phyloP scores from a whole-genome alignment of 2,113 vertebrate species.

The Neogale vison region DNA sequence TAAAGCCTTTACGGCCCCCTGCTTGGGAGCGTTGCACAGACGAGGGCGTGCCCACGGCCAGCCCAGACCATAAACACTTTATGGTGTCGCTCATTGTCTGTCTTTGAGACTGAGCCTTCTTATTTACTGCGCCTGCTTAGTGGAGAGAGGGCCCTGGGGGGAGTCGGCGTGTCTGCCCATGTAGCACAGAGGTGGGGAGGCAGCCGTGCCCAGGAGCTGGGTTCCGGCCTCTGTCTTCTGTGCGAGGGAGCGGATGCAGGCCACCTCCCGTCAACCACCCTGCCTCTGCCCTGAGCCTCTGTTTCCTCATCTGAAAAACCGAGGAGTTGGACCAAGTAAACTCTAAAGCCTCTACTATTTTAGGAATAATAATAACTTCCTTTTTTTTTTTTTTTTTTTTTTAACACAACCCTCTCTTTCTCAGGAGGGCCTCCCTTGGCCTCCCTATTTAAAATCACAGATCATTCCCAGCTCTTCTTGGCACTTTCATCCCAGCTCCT shows the following conservation, averaged over 20 bases:
- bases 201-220: not conserved
- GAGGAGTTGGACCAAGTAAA: not conserved
- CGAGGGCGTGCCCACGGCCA: not conserved
- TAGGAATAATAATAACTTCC: not conserved
- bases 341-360: not conserved
- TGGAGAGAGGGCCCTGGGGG: not conserved
- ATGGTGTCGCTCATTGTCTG: not conserved
- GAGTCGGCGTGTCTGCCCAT: not conserved
- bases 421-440: not conserved
- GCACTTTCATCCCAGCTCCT: not conserved
- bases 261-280: not conserved
- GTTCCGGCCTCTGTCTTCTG: not conserved
- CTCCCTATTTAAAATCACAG: not conserved
- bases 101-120: not conserved
- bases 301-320: not conserved
- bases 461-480: too few relatives aligned
- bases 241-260: too few relatives aligned
- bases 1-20: not conserved
- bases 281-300: not conserved
- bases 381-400: not conserved
- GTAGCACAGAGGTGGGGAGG: not conserved
- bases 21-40: not conserved
- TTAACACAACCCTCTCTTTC: not conserved
- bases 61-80: conserved; percentile 1
- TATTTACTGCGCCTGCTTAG: not conserved